Evolutionary conservation across 2,888 invertebrate genomes (phyloP).

Genomic region (Diarsia rubi): DNA sequence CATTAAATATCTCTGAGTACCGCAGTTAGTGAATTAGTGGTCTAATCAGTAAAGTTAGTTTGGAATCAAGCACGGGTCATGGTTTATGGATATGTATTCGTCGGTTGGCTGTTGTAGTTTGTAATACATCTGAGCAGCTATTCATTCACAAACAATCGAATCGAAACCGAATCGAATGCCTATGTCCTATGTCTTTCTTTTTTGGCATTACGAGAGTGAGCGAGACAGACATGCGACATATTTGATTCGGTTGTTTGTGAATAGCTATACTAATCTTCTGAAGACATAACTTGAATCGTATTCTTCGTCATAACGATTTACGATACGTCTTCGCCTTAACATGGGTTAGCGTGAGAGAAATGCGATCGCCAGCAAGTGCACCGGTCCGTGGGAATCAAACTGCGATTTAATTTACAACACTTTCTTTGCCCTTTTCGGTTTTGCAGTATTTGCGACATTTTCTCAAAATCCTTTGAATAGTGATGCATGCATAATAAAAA

Average conservation of each 20-base stretch:
- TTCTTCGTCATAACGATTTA: neutral
- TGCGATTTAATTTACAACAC: constrained; percentile 19
- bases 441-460: constrained; percentile 3
- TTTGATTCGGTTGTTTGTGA: no score
- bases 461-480: neutral
- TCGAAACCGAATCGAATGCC: no score
- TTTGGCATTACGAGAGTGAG: no score
- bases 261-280: no score
- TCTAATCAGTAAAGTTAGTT: neutral
- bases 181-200: no score
- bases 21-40: neutral
- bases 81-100: neutral
- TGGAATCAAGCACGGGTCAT: no score
- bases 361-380: constrained; percentile 40
- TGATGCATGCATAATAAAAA: neutral
- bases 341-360: constrained; percentile 58
- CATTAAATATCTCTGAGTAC: no score
- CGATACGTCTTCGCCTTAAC: constrained; percentile 53
- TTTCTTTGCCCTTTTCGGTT: constrained; percentile 30
- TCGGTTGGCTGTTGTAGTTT: neutral
- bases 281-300: neutral
- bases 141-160: no score
- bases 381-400: constrained; percentile 52
- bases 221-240: no score
- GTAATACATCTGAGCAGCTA: neutral